These are phyloP conservation scores for Alca torda DNA, from an alignment of 2,797 vertebrate genomes.

Conservation along the genomic window DNA sequence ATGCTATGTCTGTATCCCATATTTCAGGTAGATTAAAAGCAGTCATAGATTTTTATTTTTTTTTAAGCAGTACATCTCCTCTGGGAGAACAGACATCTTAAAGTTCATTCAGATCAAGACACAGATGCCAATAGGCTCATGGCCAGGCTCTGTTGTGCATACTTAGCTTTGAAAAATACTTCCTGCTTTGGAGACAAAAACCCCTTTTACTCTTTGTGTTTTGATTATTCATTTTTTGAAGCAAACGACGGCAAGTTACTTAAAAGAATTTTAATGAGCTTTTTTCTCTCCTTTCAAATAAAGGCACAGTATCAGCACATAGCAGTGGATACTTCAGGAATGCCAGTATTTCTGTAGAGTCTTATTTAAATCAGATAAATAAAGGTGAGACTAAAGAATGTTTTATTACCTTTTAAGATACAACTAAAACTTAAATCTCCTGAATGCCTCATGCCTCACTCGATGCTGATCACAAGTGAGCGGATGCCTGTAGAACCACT, in stretches of 20 bases:
- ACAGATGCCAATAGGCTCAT: slow-evolving; percentile 32
- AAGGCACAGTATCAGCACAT: not conserved
- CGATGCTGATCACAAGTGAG: not conserved
- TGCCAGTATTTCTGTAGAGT: not conserved
- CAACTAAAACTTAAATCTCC: not conserved
- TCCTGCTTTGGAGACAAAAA: slow-evolving; percentile 44
- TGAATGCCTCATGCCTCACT: not conserved
- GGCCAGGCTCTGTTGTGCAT: slow-evolving; percentile 46
- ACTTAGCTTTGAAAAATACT: slow-evolving; percentile 54
- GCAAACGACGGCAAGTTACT: not conserved
- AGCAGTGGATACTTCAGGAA: not conserved
- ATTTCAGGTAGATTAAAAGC: slow-evolving; percentile 58
- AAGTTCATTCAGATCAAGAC: slow-evolving; percentile 39
- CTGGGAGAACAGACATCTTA: slow-evolving; percentile 40
- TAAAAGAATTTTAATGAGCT: slow-evolving; percentile 11
- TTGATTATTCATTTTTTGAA: slow-evolving; percentile 48
- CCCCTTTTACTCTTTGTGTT: slow-evolving; percentile 26
- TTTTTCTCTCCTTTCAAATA: slow-evolving; percentile 5
- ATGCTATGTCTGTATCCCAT: not conserved
- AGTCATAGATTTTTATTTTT: not conserved
- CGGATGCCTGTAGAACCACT: not conserved
- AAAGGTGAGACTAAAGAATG: not conserved
- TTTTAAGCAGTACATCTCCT: not conserved
- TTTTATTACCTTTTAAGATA: not conserved
- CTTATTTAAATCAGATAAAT: not conserved